Base-by-base conservation (phyloP, 2,888 invertebrate species). In the Microplitis manilae region DNA sequence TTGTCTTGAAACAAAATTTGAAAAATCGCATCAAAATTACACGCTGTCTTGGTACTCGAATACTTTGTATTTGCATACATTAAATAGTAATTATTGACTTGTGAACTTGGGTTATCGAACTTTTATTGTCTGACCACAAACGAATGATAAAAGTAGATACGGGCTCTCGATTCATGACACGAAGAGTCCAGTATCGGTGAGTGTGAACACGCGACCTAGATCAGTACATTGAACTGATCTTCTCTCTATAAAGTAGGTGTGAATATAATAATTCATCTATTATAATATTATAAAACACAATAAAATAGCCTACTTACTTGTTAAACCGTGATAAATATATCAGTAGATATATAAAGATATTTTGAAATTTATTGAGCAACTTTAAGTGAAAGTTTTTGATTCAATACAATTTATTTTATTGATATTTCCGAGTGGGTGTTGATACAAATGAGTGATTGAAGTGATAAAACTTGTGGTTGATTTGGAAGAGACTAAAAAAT, bases 181-280 rank as follows among this genome's bases (percentile, higher is more conserved):
- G 64, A 72, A 62, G n/a, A 50, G 71, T 61, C 72, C 38, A 50
- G 64, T 65, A 39, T 68, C 69, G 17, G 40, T 72, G 41, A 50
- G 68, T 68, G 68, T 39, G 15, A 72, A 41, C 62, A 62, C 59
- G 61, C 39, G 67, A 60, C 72, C 72, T 73, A 64, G 71, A 65
- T 72, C 61, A 72, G 76, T 76, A 67, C 67, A 70, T 73, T 17
- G 76, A 62, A 41, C 72, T 64, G 15, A 41, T 64, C 64, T 30
- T 30, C 30, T 30, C 30, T 50, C 4, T 50, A 50, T 13, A 13
- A 50, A 50, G 9, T 50, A 50, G 50, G 9, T 50, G 50, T 50
- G 50, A 50, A 50, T 50, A 50, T 4, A 30, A 30, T 30, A 30
- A 30, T 30, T 30, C 30, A 30, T 30, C 30, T 30, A 30, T 30